Percentiles rank a stretch among this genome's conserved stretches.
These are phyloP conservation scores for Bubo bubo DNA, from an alignment of 2,113 vertebrate genomes.

Conservation along the genomic window DNA sequence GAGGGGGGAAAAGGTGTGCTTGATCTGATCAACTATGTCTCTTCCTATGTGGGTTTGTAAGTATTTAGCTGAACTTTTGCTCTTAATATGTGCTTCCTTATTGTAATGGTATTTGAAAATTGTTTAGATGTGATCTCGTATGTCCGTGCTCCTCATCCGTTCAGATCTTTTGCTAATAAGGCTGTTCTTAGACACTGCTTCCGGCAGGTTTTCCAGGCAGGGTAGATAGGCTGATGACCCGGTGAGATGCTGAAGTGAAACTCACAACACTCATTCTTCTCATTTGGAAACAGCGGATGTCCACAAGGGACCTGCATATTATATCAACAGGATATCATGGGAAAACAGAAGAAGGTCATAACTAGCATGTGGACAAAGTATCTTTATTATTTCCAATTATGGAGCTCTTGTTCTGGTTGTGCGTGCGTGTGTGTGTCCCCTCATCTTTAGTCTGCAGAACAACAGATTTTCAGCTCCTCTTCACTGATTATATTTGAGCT, in stretches of 20 bases:
- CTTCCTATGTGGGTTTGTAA: not conserved
- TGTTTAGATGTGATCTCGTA: constrained; percentile 49
- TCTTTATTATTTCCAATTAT: constrained; percentile 34
- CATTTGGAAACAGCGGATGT: constrained; percentile 26
- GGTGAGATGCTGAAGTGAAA: constrained; percentile 31
- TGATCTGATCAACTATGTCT: not conserved
- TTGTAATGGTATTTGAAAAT: not conserved
- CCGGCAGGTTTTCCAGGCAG: not conserved
- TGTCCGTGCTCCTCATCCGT: not conserved
- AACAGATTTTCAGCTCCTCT: not conserved
- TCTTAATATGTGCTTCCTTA: not conserved
- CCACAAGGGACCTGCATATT: constrained; percentile 6
- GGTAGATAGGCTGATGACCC: not conserved
- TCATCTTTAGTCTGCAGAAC: not conserved
- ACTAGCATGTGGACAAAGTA: not conserved
- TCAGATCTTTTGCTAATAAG: constrained; percentile 44
- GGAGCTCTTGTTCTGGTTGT: not conserved
- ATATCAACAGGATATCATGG: constrained; percentile 53
- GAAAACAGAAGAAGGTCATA: constrained; percentile 46
- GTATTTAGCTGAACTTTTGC: not conserved
- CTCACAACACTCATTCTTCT: not conserved
- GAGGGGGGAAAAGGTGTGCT: not conserved
- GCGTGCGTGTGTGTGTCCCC: too few relatives aligned
- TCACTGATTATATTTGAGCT: not conserved
- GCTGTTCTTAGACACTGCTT: not conserved